Evolutionary conservation across 2,113 vertebrate species (phyloP).

Genomic region (Pheucticus melanocephalus): DNA sequence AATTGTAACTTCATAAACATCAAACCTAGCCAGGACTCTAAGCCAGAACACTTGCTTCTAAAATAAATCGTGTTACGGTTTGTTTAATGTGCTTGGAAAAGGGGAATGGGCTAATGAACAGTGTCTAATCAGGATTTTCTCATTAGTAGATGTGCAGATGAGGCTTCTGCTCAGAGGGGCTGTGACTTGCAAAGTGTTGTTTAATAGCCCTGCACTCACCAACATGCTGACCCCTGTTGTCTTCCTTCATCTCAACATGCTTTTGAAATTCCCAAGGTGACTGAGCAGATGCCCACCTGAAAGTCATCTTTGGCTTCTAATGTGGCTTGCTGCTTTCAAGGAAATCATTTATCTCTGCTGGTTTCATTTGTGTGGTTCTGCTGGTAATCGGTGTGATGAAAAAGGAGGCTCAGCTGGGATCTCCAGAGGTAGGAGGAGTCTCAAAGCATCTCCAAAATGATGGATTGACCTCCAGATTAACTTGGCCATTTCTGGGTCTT

Average conservation of each 20-base stretch:
- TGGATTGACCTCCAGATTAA: not conserved
- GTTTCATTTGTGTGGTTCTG: not conserved
- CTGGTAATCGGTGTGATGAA: not conserved
- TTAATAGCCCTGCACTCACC: accelerated
- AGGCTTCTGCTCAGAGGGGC: not conserved
- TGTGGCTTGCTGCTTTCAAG: not conserved
- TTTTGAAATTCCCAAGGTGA: not conserved
- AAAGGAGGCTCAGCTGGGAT: not conserved
- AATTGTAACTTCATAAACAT: not conserved
- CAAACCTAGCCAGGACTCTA: not conserved
- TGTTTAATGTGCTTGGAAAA: not conserved
- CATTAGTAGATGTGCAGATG: not conserved
- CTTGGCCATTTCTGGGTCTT: not conserved
- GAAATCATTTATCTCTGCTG: not conserved
- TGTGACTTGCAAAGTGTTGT: not conserved
- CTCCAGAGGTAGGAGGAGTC: not conserved
- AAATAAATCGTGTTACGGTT: not conserved
- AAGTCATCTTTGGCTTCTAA: not conserved
- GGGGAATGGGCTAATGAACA: not conserved
- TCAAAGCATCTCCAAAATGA: not conserved
- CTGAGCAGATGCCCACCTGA: not conserved
- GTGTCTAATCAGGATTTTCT: not conserved
- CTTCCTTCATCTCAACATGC: not conserved
- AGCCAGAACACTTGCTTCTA: not conserved
- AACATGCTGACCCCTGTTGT: not conserved